Base-by-base conservation (phyloP, 2,797 vertebrate genomes). In the Pseudochromis fuscus region DNA sequence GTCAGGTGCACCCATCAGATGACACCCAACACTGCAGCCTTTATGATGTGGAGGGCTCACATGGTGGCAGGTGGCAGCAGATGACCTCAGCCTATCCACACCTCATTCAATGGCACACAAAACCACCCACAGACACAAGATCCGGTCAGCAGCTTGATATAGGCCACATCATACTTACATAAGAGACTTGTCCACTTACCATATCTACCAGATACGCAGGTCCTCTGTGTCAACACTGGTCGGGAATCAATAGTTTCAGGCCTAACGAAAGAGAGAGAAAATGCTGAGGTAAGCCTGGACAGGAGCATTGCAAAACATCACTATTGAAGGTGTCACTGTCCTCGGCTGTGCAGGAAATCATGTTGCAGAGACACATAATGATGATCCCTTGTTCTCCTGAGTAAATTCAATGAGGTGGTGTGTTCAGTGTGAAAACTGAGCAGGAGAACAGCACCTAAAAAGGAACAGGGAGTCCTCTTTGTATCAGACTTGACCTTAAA, bases 11-110 rank as follows among this genome's bases (percentile, higher is more conserved):
- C 71, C 55, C 2, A 12, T 79, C 49, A 65, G 40, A 44, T 67
- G 88, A 88, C 77, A 92, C 79, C 81, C 84, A 86, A 92, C 81
- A 87, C 91, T 79, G 25, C 72, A 49, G 51, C 72, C 60, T 83
- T 67, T 67, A 88, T 86, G 86, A 84, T 67, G 49, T 31, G 7
- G 53, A 65, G 37, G 67, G 65, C 56, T 70, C 46, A 30, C 15
- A 50, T 46, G 37, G 44, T 61, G 67, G 64, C 46, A 69, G 68
- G 51, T 79, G 77, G 72, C 60, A 67, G 72, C 25, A 60, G 67
- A 70, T 63, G 67, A 76, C 52, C 77, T 83, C 45, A 31, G 40
- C 71, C 42, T 51, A 30, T 52, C 61, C n/a, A 45, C 18, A 25
- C 66, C 55, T 81, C 57, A 73, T 74, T 82, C 75, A 86, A 2